A percentile compares a stretch with the other conserved stretches of the same genome.
Conservation (phyloP, 1,140 invertebrate species). For the Drosophila bocqueti region DNA sequence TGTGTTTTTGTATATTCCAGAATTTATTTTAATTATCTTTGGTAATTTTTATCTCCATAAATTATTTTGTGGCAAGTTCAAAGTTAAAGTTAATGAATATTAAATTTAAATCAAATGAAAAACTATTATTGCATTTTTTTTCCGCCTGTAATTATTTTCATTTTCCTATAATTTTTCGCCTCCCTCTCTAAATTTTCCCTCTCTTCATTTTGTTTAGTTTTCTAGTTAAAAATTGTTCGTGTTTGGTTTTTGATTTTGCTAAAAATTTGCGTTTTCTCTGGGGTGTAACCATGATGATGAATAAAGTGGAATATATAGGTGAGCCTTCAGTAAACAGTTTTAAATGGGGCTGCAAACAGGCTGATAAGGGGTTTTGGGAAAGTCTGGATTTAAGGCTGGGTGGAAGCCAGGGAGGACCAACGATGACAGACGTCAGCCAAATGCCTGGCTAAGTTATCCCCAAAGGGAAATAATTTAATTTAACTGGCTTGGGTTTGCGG, state of each 20-base stretch:
- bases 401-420: neutral
- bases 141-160: neutral
- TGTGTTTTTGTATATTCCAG: neutral
- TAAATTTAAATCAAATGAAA: neutral
- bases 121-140: neutral
- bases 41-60: neutral
- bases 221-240: slow-evolving; percentile 20
- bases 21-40: neutral
- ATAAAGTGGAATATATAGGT: slow-evolving; percentile 8
- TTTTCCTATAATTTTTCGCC: neutral
- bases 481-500: slow-evolving; percentile 20
- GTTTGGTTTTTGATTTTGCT: slow-evolving; percentile 23
- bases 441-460: slow-evolving; percentile 9
- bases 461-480: slow-evolving; percentile 31
- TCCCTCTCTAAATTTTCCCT: neutral
- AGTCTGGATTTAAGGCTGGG: neutral
- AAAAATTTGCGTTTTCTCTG: slow-evolving; percentile 26
- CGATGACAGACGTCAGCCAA: slow-evolving; percentile 3
- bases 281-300: neutral
- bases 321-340: slow-evolving; percentile 23
- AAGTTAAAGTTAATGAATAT: neutral
- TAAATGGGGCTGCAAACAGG: slow-evolving; percentile 23
- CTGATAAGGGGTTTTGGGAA: slow-evolving; percentile 32
- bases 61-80: fast-evolving
- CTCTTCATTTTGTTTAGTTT: slow-evolving; percentile 22